Evolutionary conservation across 2,888 invertebrate genomes (phyloP).

Genomic region (Catocala sponsa): DNA sequence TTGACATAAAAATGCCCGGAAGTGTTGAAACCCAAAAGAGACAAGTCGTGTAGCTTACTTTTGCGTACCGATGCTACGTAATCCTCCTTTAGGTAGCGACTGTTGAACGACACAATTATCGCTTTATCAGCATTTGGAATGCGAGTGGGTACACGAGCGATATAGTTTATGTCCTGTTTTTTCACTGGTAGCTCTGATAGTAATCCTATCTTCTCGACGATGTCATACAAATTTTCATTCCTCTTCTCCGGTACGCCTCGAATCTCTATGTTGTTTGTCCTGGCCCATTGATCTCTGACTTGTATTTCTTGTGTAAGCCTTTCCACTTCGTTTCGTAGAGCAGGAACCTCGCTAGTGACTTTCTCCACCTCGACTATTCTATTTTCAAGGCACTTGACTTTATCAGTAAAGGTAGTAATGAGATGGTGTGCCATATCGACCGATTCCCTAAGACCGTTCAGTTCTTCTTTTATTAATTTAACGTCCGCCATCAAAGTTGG

Average conservation of each 20-base stretch:
- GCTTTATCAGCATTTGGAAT: not conserved
- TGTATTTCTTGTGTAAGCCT: not conserved
- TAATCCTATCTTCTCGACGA: not conserved
- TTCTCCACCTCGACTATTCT: not conserved
- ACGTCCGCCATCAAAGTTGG: too few species aligned
- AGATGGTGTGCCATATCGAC: not conserved
- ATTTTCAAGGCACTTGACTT: not conserved
- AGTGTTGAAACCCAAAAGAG: not conserved
- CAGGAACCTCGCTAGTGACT: not conserved
- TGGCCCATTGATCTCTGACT: too few species aligned
- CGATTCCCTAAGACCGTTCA: not conserved
- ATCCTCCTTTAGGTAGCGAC: not conserved
- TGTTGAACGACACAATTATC: not conserved
- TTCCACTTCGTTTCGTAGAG: not conserved
- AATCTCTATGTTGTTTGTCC: too few species aligned
- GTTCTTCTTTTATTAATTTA: too few species aligned
- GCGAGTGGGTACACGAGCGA: not conserved
- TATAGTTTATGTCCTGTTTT: slow-evolving; percentile 1
- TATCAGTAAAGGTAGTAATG: not conserved
- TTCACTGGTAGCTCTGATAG: not conserved
- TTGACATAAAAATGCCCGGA: not conserved
- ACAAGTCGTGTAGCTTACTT: not conserved
- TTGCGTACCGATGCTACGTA: not conserved
- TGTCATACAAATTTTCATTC: not conserved
- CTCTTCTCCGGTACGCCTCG: not conserved